A percentile compares a stretch with the other conserved stretches of the same genome.
phyloP scores from a whole-genome alignment of 2,113 vertebrate genomes.

The Donacobius atricapilla region DNA sequence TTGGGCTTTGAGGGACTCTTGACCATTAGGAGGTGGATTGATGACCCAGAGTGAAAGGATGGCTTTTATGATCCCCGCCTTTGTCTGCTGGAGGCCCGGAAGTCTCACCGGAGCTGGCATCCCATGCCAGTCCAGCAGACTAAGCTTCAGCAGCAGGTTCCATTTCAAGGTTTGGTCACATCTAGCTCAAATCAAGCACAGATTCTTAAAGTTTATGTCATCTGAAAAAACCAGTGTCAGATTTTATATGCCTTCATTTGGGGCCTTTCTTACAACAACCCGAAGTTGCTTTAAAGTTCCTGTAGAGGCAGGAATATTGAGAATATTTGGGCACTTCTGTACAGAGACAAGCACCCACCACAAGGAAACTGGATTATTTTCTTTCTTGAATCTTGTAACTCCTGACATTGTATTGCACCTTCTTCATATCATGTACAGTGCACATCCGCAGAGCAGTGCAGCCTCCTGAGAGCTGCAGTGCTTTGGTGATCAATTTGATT shows the following conservation, averaged over 20 bases:
- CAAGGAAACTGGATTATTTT: not conserved
- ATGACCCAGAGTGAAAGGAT: not conserved
- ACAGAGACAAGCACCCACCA: not conserved
- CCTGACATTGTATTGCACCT: rapidly evolving
- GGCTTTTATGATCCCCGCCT: not conserved
- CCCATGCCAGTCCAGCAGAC: not conserved
- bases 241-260: not conserved
- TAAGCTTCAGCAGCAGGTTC: not conserved
- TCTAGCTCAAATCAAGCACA: not conserved
- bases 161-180: not conserved
- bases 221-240: not conserved
- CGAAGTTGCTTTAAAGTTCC: not conserved
- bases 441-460: not conserved
- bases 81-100: not conserved
- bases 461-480: not conserved
- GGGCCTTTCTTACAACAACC: not conserved
- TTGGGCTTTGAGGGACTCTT: not conserved
- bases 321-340: not conserved
- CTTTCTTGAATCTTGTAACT: not conserved
- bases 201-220: not conserved
- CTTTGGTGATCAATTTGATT: not conserved
- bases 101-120: not conserved
- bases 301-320: not conserved
- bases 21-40: not conserved
- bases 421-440: not conserved